Evolutionary conservation across 2,797 vertebrate genomes (phyloP), one percentile per base, ranked within the genome.

Genomic region (Bradypodion ventrale): DNA sequence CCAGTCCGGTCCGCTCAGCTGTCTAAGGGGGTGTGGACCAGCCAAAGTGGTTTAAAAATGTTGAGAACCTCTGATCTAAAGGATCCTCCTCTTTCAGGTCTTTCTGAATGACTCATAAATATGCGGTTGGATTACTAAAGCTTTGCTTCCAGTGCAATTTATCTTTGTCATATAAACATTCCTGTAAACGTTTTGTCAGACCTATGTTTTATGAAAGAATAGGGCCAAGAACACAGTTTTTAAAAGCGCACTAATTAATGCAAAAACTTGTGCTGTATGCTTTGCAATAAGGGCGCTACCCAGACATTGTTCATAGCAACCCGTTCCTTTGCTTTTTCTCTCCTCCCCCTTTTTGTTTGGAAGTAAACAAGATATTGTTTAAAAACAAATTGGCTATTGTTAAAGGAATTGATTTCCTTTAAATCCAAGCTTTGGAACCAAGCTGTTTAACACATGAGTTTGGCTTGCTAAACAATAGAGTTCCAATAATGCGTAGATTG

Each of bases 191-290:
- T 88, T 90, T 15, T 21, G 78, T 78, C 21, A 84, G 35, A 13
- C 49, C 85, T 68, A 19, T 87, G 87, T 70, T 78, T 85, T 86
- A 72, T 44, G 65, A 42, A 84, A 59, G 87, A 86, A 86, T 81
- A 83, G 42, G 78, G 49, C 2, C 75, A 83, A 82, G 27, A 7
- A 60, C 16, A 1, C 37, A 16, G 40, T 56, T 91, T 90, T 60
- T 0, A 52, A 76, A 93, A 87, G n/a, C 84, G 56, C 6, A 86
- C 91, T 90, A 2, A 9, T 63, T 75, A 76, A 89, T 87, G 89
- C 75, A 80, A 72, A 86, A 88, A 37, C 75, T 23, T 83, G 37
- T 40, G 70, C 23, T 42, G 65, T 84, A n/a, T 87, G 29, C 46
- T 7, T 80, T 70, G 8, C 70, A 83, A 70, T 62, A 78, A 77